These are phyloP conservation scores for Brachypteracias leptosomus DNA, from an alignment of 2,113 vertebrate genomes.

Conservation along the genomic window DNA sequence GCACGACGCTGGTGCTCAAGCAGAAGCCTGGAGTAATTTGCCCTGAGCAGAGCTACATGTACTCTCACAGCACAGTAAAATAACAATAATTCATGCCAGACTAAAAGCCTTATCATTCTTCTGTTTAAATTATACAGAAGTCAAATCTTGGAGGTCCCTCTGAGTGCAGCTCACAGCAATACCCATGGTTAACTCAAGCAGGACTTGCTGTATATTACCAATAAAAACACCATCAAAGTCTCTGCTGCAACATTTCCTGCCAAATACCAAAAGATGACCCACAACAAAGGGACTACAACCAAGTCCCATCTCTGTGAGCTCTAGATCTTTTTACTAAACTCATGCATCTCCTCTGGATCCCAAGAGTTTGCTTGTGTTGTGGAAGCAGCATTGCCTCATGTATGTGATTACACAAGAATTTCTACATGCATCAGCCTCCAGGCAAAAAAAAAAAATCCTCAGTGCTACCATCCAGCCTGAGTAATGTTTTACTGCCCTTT, in stretches of 20 bases:
- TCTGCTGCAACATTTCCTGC: background rate
- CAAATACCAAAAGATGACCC: background rate
- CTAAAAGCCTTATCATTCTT: background rate
- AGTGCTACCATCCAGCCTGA: background rate
- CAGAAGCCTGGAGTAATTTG: background rate
- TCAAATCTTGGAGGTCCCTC: slow-evolving; percentile 22
- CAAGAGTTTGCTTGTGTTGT: background rate
- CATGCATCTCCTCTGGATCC: background rate
- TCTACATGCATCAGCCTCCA: background rate
- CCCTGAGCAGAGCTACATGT: background rate
- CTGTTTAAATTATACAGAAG: slow-evolving; percentile 26
- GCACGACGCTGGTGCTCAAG: background rate
- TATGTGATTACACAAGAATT: background rate
- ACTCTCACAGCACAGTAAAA: background rate
- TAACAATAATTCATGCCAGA: background rate
- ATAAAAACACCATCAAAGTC: background rate
- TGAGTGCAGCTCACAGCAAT: slow-evolving; percentile 17
- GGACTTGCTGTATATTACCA: background rate
- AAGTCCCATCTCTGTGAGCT: background rate
- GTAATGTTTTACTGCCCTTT: background rate
- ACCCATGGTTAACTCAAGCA: background rate
- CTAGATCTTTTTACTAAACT: background rate
- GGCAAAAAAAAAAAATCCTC: background rate
- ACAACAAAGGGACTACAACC: background rate
- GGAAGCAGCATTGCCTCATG: background rate